Evolutionary conservation across 1,140 invertebrate genomes (phyloP).

Genomic region (Ctenoplectra terminalis): DNA sequence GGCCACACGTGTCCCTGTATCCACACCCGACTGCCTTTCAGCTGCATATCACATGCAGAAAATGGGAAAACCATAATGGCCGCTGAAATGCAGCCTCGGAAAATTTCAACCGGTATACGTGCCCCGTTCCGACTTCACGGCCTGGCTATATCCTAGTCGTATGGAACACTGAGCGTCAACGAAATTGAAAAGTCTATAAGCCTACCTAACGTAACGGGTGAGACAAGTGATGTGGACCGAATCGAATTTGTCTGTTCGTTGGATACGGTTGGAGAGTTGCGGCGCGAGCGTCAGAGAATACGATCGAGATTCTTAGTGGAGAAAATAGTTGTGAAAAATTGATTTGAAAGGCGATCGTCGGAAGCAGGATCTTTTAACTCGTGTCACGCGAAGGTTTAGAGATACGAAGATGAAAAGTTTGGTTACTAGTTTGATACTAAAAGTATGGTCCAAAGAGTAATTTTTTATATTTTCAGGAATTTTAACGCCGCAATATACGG

Average conservation of each 20-base stretch:
- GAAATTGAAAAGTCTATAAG: conserved; percentile 65
- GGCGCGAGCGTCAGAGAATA: too few species aligned
- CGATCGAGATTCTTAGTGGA: too few species aligned
- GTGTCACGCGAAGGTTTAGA: too few species aligned
- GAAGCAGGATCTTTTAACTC: too few species aligned
- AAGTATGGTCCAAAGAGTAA: too few species aligned
- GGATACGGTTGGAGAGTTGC: not conserved
- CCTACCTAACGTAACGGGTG: conserved; percentile 43
- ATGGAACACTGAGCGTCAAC: conserved; percentile 17
- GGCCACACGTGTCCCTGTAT: conserved; percentile 12
- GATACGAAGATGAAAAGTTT: too few species aligned
- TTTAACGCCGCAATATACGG: too few species aligned
- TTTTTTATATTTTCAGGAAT: too few species aligned
- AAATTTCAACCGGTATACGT: conserved; percentile 50
- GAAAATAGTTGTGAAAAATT: too few species aligned
- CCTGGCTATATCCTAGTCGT: not conserved
- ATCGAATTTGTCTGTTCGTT: not conserved
- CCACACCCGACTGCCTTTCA: conserved; percentile 24
- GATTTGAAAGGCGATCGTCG: too few species aligned
- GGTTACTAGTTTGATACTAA: too few species aligned
- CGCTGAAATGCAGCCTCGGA: conserved; percentile 48
- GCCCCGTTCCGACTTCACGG: conserved; percentile 10
- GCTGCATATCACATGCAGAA: conserved; percentile 45
- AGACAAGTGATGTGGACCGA: not conserved
- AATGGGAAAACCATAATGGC: conserved; percentile 60